Base-by-base conservation (phyloP, 2,888 invertebrate genomes). In the Melitaea athalia region DNA sequence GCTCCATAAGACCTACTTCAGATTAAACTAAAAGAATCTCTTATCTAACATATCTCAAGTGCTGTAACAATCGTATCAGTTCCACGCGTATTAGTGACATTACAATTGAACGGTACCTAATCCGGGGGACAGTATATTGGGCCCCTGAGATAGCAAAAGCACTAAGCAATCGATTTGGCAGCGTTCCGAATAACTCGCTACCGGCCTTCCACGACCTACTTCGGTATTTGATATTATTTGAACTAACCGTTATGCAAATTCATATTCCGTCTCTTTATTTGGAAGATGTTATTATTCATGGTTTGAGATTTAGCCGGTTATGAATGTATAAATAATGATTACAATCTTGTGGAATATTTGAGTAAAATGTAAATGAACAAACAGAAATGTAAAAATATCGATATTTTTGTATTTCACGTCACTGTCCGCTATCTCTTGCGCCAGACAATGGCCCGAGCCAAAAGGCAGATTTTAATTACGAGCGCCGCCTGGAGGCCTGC, bases 381-480 rank as follows among this genome's bases (percentile, higher is more conserved):
- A 31, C 12, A 53, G 63, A 74, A 72, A 70, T 73, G 75, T 76
- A 77, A 73, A 71, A 74, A 72, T 53, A 71, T 78, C 75, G 73
- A 74, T 73, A 74, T 65, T 50, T 49, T 68, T 49, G 12, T 24
- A 14, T 55, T 61, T 69, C 59, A 65, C 72, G 68, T 69, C 72
- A 67, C 74, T 71, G 67, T 63, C 68, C 67, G 62, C 61, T 64
- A 66, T 66, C 73, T 70, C 74, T 69, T 68, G 64, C 64, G 72
- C 70, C 76, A 77, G 76, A 78, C 79, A 77, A 81, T 79, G 76
- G 73, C 70, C 79, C 75, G 77, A 82, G 83, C 80, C 84, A 85
- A 91, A 89, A 85, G 87, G 87, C 87, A 79, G 83, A 85, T 89
- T 91, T 91, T 91, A 91, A 91, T 91, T 89, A 91, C 86, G 84